Percentiles rank a stretch among this genome's conserved stretches.
phyloP scores from a whole-genome alignment of 2,888 invertebrate genomes.

The Pristionchus entomophagus region DNA sequence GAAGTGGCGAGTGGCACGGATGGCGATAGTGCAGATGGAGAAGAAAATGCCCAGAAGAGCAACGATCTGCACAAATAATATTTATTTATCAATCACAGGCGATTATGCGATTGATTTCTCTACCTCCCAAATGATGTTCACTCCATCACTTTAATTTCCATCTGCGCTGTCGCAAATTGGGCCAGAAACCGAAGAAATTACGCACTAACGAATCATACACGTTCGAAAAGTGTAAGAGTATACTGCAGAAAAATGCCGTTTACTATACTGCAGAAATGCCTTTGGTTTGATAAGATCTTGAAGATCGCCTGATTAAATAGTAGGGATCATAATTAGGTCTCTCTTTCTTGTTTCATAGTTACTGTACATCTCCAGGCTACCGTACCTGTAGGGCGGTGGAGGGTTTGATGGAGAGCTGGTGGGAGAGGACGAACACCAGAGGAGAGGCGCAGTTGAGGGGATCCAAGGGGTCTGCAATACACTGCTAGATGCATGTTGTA shows the following conservation, averaged over 20 bases:
- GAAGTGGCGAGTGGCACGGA: conserved; percentile 78
- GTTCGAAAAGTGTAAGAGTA: no score
- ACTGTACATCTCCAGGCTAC: background rate
- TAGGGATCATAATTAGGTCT: no score
- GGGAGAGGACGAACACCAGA: conserved; percentile 81
- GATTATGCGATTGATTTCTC: background rate
- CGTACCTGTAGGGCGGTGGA: conserved; percentile 35
- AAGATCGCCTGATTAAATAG: no score
- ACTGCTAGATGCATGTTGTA: background rate
- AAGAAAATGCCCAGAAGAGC: conserved; percentile 82
- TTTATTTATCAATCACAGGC: background rate
- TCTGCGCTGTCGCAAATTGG: no score
- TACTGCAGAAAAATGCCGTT: no score
- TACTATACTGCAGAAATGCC: no score
- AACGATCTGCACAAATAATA: conserved; percentile 80
- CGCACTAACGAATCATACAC: no score
- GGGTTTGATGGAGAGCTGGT: background rate
- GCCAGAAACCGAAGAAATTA: no score
- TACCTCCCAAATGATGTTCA: no score
- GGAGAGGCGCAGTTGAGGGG: conserved; percentile 82
- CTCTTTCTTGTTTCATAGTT: no score
- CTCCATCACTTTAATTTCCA: no score
- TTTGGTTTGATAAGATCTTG: no score
- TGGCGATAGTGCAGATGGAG: conserved; percentile 81
- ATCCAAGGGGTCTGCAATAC: conserved; percentile 77